Conservation (phyloP, 2,888 invertebrate genomes). For the Timandra comae region DNA sequence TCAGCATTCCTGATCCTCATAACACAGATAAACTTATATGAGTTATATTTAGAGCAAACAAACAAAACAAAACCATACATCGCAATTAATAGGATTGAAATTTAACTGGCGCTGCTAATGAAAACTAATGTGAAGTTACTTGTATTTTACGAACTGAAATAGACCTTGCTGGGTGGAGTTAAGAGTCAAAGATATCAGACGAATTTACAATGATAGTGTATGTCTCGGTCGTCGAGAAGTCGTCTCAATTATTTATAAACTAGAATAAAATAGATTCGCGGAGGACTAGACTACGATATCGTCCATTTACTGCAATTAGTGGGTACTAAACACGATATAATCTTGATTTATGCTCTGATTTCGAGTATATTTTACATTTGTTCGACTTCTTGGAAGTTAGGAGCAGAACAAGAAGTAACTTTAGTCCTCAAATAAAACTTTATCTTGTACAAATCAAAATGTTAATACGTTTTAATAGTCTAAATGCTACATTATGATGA, state of each 20-base stretch:
- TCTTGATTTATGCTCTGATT: background rate
- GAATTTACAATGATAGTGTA: background rate
- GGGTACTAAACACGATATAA: background rate
- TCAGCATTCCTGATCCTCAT: slow-evolving; percentile 33
- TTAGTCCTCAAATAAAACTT: no score
- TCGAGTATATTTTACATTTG: background rate
- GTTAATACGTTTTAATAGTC: no score
- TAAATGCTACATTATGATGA: no score
- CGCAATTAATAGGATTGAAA: slow-evolving; percentile 48
- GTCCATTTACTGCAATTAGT: slow-evolving; percentile 1
- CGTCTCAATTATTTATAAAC: slow-evolving; percentile 1
- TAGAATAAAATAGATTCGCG: slow-evolving; percentile 1
- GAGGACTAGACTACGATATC: background rate
- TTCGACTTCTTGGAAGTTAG: background rate
- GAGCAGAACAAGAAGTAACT: no score
- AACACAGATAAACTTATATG: slow-evolving; percentile 27
- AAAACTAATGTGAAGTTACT: slow-evolving; percentile 41
- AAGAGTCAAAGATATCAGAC: background rate
- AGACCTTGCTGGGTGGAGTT: slow-evolving; percentile 11
- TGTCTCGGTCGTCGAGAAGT: background rate
- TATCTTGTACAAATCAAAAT: no score
- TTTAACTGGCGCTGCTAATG: slow-evolving; percentile 39
- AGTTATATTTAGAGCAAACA: slow-evolving; percentile 33
- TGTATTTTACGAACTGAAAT: slow-evolving; percentile 14
- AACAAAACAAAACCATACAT: slow-evolving; percentile 35